Percentiles rank a stretch among this genome's conserved stretches.
Evolutionary conservation across 1,140 invertebrate genomes (phyloP).

Genomic region (Arctopsyche grandis): DNA sequence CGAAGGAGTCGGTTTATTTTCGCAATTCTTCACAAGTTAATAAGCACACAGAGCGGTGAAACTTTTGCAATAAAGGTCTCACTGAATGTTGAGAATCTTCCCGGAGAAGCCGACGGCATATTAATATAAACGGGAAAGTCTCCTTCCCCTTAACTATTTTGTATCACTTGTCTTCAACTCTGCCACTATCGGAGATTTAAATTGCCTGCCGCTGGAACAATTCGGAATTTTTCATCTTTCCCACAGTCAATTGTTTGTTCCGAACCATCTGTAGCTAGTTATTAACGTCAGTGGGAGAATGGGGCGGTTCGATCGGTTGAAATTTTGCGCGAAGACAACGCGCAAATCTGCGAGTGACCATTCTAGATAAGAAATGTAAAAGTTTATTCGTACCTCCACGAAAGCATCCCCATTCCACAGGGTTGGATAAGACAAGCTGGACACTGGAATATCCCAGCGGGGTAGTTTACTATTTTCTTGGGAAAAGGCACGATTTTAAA

Average conservation of each 20-base stretch:
- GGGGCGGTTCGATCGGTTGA: neutral
- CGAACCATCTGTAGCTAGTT: too few species aligned
- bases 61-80: conserved; percentile 43
- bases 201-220: too few species aligned
- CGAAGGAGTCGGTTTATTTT: conserved; percentile 17
- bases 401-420: too few species aligned
- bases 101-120: neutral
- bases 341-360: conserved; percentile 26
- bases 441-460: too few species aligned
- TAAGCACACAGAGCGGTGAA: conserved; percentile 17
- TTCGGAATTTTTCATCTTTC: too few species aligned
- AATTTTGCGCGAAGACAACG: neutral
- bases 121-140: conserved; percentile 18
- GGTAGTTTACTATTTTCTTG: too few species aligned
- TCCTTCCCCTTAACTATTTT: neutral
- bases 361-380: conserved; percentile 15
- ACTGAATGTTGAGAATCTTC: conserved; percentile 23
- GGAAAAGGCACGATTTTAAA: too few species aligned
- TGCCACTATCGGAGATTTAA: too few species aligned
- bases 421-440: too few species aligned
- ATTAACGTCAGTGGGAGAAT: neutral
- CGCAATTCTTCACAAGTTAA: conserved; percentile 28
- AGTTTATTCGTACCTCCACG: conserved; percentile 9
- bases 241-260: too few species aligned
- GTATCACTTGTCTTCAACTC: neutral